These are phyloP conservation scores for Catharus bicknelli DNA, from an alignment of 2,113 vertebrate species.

Conservation along the genomic window DNA sequence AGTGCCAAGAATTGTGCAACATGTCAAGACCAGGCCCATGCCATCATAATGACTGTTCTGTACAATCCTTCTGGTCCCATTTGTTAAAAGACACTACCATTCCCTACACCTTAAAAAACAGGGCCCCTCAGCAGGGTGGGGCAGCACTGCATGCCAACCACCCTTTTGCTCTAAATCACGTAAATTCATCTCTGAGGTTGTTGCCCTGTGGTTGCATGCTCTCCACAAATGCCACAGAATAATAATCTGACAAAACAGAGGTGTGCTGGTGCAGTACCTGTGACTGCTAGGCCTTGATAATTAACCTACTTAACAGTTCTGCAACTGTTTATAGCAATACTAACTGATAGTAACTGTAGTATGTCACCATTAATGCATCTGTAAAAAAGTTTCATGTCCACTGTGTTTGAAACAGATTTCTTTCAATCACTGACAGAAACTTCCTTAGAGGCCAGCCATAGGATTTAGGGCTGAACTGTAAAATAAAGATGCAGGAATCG, in stretches of 20 bases:
- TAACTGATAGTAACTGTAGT: neutral
- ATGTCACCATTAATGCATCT: neutral
- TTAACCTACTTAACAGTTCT: neutral
- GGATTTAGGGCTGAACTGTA: neutral
- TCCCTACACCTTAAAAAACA: neutral
- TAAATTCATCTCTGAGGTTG: neutral
- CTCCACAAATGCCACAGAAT: neutral
- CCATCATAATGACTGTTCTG: neutral
- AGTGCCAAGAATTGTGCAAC: neutral
- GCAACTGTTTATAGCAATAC: neutral
- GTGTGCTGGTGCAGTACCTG: neutral
- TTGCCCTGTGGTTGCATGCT: neutral
- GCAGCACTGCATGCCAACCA: neutral
- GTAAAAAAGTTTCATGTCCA: neutral
- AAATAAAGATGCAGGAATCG: neutral
- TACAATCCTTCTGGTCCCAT: neutral
- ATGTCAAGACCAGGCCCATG: neutral
- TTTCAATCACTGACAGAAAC: neutral
- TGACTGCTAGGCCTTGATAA: neutral
- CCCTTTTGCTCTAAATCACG: neutral
- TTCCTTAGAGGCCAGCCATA: neutral
- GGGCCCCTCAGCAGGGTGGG: neutral
- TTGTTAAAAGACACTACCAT: neutral
- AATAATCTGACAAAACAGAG: neutral
- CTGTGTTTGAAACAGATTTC: neutral